Evolutionary conservation across 2,888 invertebrate genomes (phyloP), one percentile per base, ranked within the genome.

Genomic region (Prostheceraeus crozeri): DNA sequence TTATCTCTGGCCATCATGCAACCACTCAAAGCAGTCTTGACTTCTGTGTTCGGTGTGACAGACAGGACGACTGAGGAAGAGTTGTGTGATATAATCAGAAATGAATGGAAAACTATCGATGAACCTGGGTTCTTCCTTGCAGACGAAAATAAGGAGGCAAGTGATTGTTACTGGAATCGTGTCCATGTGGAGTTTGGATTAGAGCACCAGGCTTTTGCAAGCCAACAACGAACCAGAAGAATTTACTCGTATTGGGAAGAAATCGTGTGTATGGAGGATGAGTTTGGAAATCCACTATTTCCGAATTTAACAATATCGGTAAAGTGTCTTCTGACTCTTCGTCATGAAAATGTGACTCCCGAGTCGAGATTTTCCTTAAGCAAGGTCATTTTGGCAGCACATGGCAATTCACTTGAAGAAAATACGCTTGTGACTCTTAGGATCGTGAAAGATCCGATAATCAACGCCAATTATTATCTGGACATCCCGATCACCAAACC

Each of bases 81-180:
- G 19, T 14, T 8, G 45, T 40, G 8, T 40, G 45, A 10, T 14
- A 40, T 19, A 6, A 40, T 40, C 21, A 40, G 45, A 40, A 14
- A n/a, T 19, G 45, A 40, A 8, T 40, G 45, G 45, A 40, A 40
- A 40, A n/a, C n/a, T n/a, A n/a, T n/a, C n/a, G n/a, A n/a, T n/a
- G n/a, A n/a, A n/a, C n/a, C n/a, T n/a, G n/a, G n/a, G n/a, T n/a
- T n/a, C n/a, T n/a, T n/a, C n/a, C n/a, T n/a, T n/a, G n/a, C n/a
- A n/a, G n/a, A n/a, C n/a, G n/a, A n/a, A n/a, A n/a, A n/a, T n/a
- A n/a, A n/a, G n/a, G n/a, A n/a, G n/a, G n/a, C n/a, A n/a, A n/a
- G 45, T n/a, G n/a, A 40, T 19, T 40, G 19, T 19, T 40, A 40
- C 45, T 40, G 45, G 45, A 40, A 40, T 14, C 45, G n/a, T 40